Percentiles rank a stretch among this genome's conserved stretches.
These are phyloP conservation scores for Caenorhabditis sp. DNA, from an alignment of 2,888 invertebrate genomes.

Conservation along the genomic window DNA sequence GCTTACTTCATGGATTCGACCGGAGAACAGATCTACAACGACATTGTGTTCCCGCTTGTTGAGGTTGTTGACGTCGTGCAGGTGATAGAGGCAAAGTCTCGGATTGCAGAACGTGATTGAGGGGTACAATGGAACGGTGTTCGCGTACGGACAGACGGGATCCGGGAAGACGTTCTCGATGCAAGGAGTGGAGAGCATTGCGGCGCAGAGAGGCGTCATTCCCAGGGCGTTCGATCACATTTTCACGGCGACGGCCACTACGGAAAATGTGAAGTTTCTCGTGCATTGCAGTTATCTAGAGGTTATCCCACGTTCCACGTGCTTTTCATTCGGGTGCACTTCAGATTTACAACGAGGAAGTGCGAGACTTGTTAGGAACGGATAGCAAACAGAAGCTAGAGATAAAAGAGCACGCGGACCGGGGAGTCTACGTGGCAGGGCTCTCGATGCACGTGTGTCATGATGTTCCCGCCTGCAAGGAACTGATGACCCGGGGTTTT, in stretches of 20 bases:
- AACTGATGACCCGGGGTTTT: slow-evolving; percentile 86
- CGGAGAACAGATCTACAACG: slow-evolving; percentile 91
- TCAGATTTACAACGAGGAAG: slow-evolving; percentile 87
- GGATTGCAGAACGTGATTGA: slow-evolving; percentile 87
- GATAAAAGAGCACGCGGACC: slow-evolving; percentile 81
- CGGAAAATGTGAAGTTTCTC: slow-evolving; percentile 85
- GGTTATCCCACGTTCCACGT: slow-evolving; percentile 55
- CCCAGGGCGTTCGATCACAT: slow-evolving; percentile 87
- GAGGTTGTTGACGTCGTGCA: too few species aligned
- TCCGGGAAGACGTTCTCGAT: slow-evolving; percentile 93
- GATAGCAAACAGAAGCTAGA: slow-evolving; percentile 83
- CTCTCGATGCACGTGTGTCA: slow-evolving; percentile 87
- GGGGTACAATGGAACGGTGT: slow-evolving; percentile 93
- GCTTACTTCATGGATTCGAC: slow-evolving; percentile 86
- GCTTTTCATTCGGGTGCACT: slow-evolving; percentile 37
- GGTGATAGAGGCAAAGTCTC: too few species aligned
- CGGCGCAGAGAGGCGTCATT: slow-evolving; percentile 77
- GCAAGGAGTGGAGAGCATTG: slow-evolving; percentile 84
- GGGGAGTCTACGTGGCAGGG: slow-evolving; percentile 80
- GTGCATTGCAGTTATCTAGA: slow-evolving; percentile 88
- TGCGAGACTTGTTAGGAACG: slow-evolving; percentile 84
- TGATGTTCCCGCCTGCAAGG: slow-evolving; percentile 85
- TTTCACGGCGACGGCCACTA: slow-evolving; percentile 86
- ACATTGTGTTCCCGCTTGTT: slow-evolving; percentile 88
- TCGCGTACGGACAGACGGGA: slow-evolving; percentile 93